Percentiles rank a stretch among this genome's conserved stretches.
Evolutionary conservation across 2,797 vertebrate species (phyloP).

Genomic region (Mallotus villosus): DNA sequence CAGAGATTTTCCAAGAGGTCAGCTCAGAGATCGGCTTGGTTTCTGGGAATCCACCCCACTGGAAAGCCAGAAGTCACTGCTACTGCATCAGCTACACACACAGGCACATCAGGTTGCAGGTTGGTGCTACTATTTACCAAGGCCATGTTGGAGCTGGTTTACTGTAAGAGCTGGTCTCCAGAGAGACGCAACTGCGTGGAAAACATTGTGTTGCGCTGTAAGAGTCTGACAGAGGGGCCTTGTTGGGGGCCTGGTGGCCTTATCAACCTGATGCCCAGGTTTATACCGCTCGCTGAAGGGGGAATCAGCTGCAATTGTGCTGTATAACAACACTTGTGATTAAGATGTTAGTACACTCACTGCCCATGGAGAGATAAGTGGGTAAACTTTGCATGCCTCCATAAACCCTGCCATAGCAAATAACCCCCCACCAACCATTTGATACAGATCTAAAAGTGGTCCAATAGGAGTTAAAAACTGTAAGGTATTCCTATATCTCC

Average conservation of each 20-base stretch:
- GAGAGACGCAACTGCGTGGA: not conserved
- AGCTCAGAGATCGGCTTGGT: not conserved
- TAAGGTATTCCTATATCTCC: conserved; percentile 32
- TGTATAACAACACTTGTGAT: not conserved
- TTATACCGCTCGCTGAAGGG: not conserved
- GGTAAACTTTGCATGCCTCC: not conserved
- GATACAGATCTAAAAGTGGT: conserved; percentile 32
- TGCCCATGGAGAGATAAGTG: not conserved
- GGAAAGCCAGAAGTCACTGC: not conserved
- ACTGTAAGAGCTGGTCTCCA: not conserved
- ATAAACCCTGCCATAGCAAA: not conserved
- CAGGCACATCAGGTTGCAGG: conserved; percentile 6
- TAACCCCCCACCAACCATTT: conserved; percentile 9
- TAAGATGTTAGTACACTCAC: not conserved
- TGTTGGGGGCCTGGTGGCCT: not conserved
- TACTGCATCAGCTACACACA: conserved; percentile 1
- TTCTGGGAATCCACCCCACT: not conserved
- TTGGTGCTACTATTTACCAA: not conserved
- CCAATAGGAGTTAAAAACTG: conserved; percentile 35
- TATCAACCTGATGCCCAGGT: too few relatives aligned
- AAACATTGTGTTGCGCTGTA: not conserved
- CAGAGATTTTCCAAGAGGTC: not conserved
- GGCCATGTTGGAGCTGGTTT: not conserved
- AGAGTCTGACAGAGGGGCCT: not conserved
- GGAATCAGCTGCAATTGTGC: not conserved